phyloP scores from a whole-genome alignment of 2,888 invertebrate species.

The Miltochrista miniata region DNA sequence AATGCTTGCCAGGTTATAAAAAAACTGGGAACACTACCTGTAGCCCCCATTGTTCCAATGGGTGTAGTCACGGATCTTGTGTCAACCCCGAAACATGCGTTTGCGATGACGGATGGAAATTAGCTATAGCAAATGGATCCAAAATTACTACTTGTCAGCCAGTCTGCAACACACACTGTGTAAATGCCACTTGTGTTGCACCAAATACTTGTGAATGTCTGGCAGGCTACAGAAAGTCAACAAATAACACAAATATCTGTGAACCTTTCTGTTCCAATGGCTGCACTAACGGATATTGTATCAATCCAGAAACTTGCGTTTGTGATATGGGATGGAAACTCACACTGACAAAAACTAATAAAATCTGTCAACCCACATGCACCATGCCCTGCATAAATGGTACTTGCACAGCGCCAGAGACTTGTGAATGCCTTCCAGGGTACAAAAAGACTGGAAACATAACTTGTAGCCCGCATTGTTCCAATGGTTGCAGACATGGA shows the following conservation, averaged over 20 bases:
- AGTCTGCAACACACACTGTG: neutral
- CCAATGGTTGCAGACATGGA: slow-evolving; percentile 14
- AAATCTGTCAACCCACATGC: slow-evolving; percentile 13
- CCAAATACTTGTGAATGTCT: slow-evolving; percentile 3
- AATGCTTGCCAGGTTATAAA: slow-evolving; percentile 1
- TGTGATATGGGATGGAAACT: neutral
- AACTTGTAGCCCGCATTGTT: slow-evolving; percentile 17
- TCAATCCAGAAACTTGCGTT: neutral
- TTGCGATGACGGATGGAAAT: slow-evolving; percentile 17
- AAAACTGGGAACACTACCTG: neutral
- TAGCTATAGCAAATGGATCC: no score
- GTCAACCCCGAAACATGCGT: slow-evolving; percentile 22
- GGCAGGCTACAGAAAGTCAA: neutral
- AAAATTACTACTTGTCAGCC: neutral
- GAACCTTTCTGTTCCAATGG: neutral
- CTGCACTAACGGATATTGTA: neutral
- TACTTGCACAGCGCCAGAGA: slow-evolving; percentile 6
- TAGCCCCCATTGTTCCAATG: neutral
- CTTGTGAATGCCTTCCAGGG: slow-evolving; percentile 2
- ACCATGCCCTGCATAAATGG: slow-evolving; percentile 8
- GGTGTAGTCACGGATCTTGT: slow-evolving; percentile 23
- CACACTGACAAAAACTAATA: neutral
- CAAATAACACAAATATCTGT: neutral
- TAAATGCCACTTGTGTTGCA: neutral
- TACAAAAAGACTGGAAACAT: neutral